Base-by-base conservation (phyloP, 2,113 vertebrate species). In the Rhombomys opimus region DNA sequence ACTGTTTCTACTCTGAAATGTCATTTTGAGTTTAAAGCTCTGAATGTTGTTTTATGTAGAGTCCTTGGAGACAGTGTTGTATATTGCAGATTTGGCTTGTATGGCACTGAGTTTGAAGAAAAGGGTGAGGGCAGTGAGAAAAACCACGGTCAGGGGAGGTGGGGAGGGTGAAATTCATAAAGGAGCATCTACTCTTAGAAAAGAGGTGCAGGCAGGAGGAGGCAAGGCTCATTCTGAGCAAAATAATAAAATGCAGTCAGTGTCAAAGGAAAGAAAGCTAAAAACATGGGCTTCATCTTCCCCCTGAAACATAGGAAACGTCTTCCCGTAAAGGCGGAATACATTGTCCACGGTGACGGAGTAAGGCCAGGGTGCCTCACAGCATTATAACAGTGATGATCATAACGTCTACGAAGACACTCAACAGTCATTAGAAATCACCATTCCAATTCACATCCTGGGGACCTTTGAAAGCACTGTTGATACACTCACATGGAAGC, bases 11-110 rank as follows among this genome's bases (percentile, higher is more conserved):
- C 97, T 73, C 93, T 98, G 97, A 98, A 98, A 98, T 97, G 95
- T 92, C 98, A 94, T 86, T 98, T 94, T 90, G 18, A 96, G 95
- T 98, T 98, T 98, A 98, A 98, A 98, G 96, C 89, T 90, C 95
- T 93, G 87, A 89, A 95, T 97, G 98, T 77, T 98, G 97, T 98
- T 98, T 98, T 96, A 98, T 97, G 95, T 96, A 72, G 68, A 73
- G 30, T 95, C 97, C 91, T 98, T 97, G 90, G 97, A 98, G 97
- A 98, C 72, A 96, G 68, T 84, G 98, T 98, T 96, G 96, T 98
- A 93, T 95, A 97, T 87, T 87, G 96, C 93, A 96, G 87, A 97
- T 98, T 92, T 90, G 94, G 65, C 93, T 90, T 98, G 92, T 85
- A 95, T 81, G 97, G 91, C 94, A 96, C 23, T 96, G 95, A 95